Evolutionary conservation across 2,113 vertebrate genomes (phyloP), one percentile per base, ranked within the genome.

Genomic region (Pipra filicauda): DNA sequence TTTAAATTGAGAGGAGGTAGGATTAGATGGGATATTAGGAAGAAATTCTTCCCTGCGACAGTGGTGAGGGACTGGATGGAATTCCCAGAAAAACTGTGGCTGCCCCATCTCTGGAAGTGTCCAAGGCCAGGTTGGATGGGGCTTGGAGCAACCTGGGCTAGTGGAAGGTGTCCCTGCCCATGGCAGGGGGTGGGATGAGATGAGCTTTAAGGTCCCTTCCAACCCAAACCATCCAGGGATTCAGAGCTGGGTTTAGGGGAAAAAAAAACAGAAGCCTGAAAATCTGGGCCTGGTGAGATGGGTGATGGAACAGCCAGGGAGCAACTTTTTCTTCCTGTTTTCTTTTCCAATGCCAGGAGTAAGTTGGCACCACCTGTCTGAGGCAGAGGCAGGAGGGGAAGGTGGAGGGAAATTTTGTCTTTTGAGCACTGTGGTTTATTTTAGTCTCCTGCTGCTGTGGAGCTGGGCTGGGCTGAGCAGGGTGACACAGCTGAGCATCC

Each of bases 81-180:
- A 3, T 64, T 37, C 1, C 30, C 79, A 49, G 31, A 24, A 31
- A 5, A 64, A 57, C 15, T 64, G 43, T 55, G 35, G 30, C 14
- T 77, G 35, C 12, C 6, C 9, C 54, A 61, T 15, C 24, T 43
- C 58, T 80, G 41, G 21, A 14, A 57, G 6, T 15, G 67, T 17
- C 1, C 87, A 3, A 0, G 1, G 18, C n/a, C 55, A 55, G n/a
- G 0, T 8, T 62, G 64, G 54, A 26, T 2, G 7, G 28, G 24
- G 4, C 24, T 48, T 18, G 39, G 55, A 90, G 35, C 26, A 43
- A 0, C 35, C 57, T 57, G 49, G 48, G 26, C 0, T 4, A 11
- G 49, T 8, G 35, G 41, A 8, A 70, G 12, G 3, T 71, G 22
- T 49, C 35, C 64, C 57, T 76, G 41, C 21, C 17, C 19, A 21